Base-by-base conservation (phyloP, 1,140 invertebrate species). In the Papilio polytes region DNA sequence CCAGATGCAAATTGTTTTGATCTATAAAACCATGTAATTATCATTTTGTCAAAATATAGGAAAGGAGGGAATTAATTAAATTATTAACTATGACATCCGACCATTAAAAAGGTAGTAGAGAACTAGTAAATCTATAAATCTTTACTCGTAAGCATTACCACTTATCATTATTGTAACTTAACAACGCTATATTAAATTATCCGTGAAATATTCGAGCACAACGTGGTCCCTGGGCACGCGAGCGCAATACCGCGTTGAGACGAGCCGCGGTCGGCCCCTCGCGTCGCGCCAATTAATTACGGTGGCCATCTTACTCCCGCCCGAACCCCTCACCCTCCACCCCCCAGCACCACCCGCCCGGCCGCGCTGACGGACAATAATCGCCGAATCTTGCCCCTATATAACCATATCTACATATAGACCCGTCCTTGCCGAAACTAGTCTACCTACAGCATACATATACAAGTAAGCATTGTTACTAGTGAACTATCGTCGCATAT, bases 241-340 rank as follows among this genome's bases (percentile, higher is more conserved):
- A 83, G 87, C 89, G 90, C 90, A 90, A 90, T 92, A 90, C 89
- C 90, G 92, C 90, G 91, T 85, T 89, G 90, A 92, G 92, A 92
- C 92, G 90, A 89, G 91, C 86, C 92, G 90, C 90, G 90, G 91
- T 92, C 89, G 92, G 92, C 91, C 92, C 93, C 93, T 92, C 92
- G 94, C 93, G 90, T 94, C 93, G 92, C 89, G 90, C 92, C 94
- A 95, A 95, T 94, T 95, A 95, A 94, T 94, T 94, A 94, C 91
- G 92, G 92, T 94, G 92, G 92, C 91, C 90, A 93, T 94, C 92
- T 94, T 93, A 92, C 84, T 92, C 85, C 88, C 87, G 83, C 51
- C 48, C 56, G 82, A 83, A 86, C 80, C 83, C 81, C 82, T 79
- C 80, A 36, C 80, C 59, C 36, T 79, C 80, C 77, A 80, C 72